Conservation (phyloP, 2,113 vertebrate species). For the Silurus glanis region DNA sequence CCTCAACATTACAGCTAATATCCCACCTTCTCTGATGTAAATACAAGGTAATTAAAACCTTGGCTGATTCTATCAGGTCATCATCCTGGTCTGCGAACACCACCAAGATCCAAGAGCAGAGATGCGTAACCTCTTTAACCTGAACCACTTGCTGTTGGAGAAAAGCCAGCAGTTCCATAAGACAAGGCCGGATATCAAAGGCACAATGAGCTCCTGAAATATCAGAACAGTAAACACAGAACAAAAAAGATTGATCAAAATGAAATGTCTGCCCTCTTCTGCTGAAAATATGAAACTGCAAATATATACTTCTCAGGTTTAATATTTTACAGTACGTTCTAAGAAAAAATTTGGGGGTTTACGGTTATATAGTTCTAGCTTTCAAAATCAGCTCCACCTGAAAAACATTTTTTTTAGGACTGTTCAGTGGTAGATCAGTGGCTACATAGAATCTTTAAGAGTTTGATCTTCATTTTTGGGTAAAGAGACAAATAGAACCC, state of each 20-base stretch:
- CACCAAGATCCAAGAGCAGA: constrained; percentile 81
- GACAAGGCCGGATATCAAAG: constrained; percentile 58
- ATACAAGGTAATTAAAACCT: constrained; percentile 76
- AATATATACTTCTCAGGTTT: not conserved
- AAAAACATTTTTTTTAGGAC: not conserved
- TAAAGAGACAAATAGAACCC: not conserved
- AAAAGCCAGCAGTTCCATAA: constrained; percentile 72
- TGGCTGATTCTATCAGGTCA: constrained; percentile 92
- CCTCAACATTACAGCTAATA: not conserved
- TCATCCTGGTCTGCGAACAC: constrained; percentile 94
- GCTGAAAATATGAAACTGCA: constrained; percentile 10
- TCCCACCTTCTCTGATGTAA: constrained; percentile 76
- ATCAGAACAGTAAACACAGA: too few species aligned
- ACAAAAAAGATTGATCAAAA: not conserved
- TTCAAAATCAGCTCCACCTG: not conserved
- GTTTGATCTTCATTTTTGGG: not conserved
- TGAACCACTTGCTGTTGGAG: constrained; percentile 64
- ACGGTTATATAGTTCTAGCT: not conserved
- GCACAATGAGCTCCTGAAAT: constrained; percentile 43
- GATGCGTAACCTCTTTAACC: constrained; percentile 57
- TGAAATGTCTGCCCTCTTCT: constrained; percentile 47
- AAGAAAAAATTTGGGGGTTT: not conserved
- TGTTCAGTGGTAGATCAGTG: not conserved
- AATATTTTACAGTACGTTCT: not conserved
- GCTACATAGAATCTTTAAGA: not conserved